Evolutionary conservation across 2,797 vertebrate genomes (phyloP).

Genomic region (Chelon auratus): DNA sequence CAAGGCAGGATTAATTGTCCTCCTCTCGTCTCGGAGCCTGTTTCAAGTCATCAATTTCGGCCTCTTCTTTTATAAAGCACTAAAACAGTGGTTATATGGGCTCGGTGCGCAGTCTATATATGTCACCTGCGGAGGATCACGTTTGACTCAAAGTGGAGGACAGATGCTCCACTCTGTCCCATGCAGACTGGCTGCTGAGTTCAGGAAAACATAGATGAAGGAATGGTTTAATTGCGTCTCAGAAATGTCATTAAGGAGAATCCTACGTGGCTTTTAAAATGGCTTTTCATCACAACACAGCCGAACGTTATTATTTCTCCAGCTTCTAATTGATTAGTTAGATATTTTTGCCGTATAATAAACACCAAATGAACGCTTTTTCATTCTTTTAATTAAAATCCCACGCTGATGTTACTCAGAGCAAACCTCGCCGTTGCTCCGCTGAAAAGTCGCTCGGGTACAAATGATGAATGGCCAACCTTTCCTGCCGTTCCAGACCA

Average conservation of each 20-base stretch:
- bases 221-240: constrained; percentile 17
- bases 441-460: neutral
- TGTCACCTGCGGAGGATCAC: constrained; percentile 63
- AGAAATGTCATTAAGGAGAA: constrained; percentile 7
- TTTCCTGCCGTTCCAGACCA: no score
- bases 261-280: constrained; percentile 2
- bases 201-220: neutral
- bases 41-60: constrained; percentile 64
- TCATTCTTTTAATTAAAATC: constrained; percentile 13
- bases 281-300: neutral
- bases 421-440: neutral
- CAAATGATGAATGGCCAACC: no score
- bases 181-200: neutral
- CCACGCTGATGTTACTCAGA: neutral
- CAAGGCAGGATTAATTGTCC: constrained; percentile 63
- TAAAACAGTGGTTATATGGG: constrained; percentile 50
- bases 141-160: constrained; percentile 15
- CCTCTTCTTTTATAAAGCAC: constrained; percentile 60
- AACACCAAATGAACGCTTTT: neutral
- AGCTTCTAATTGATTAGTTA: neutral
- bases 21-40: constrained; percentile 16
- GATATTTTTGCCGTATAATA: neutral
- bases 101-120: constrained; percentile 55
- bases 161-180: neutral
- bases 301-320: constrained; percentile 11